Percentiles rank a stretch among this genome's conserved stretches.
These are phyloP conservation scores for Cotesia congregata DNA, from an alignment of 2,888 invertebrate species.

Conservation along the genomic window DNA sequence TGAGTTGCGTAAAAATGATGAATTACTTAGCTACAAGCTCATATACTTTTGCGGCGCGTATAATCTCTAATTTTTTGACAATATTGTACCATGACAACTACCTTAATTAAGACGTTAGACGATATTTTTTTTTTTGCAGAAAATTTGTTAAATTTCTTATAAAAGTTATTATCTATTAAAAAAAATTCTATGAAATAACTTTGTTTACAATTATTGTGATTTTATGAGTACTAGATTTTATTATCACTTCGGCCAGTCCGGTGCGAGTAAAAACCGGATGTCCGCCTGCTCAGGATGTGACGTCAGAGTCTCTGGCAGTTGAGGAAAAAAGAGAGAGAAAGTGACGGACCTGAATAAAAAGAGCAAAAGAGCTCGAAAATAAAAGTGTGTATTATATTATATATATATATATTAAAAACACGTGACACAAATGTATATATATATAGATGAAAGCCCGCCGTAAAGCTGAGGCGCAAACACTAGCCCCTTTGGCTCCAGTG, in stretches of 20 bases:
- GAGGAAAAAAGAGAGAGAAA: not conserved
- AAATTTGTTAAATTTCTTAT: too few species aligned
- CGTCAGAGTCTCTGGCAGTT: conserved; percentile 55
- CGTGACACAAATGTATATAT: not conserved
- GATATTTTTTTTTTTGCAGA: too few species aligned
- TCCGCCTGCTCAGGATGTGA: conserved; percentile 69
- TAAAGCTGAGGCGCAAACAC: conserved; percentile 32
- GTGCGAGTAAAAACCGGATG: conserved; percentile 62
- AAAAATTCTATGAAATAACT: conserved; percentile 19
- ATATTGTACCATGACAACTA: too few species aligned
- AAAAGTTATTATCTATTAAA: too few species aligned
- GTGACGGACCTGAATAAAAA: conserved; percentile 1
- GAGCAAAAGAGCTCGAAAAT: conserved; percentile 18
- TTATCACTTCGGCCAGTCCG: conserved; percentile 63
- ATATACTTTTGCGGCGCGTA: too few species aligned
- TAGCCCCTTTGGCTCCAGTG: conserved; percentile 12
- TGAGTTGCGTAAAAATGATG: too few species aligned
- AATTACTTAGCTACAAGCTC: too few species aligned
- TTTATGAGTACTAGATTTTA: conserved; percentile 56
- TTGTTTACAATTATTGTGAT: conserved; percentile 45
- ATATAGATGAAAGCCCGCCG: conserved; percentile 12
- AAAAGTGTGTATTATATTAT: conserved; percentile 9
- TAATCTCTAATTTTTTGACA: too few species aligned
- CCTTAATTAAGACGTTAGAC: too few species aligned
- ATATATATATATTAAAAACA: not conserved